A percentile compares a stretch with the other conserved stretches of the same genome.
These are phyloP conservation scores for Melanotaenia maccullochi DNA, from an alignment of 2,797 vertebrate species.

Conservation along the genomic window DNA sequence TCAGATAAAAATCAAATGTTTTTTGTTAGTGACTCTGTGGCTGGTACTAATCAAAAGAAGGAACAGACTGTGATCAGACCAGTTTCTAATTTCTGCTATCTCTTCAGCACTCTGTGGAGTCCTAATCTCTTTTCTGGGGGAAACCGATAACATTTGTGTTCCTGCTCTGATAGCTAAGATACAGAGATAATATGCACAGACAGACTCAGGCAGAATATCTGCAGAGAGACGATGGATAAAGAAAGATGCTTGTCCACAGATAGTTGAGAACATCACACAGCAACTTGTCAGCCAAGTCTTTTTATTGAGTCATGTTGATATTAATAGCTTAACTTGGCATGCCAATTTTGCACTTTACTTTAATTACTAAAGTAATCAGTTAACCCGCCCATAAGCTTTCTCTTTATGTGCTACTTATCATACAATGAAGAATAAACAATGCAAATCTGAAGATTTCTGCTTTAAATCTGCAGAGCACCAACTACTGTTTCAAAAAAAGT, in stretches of 20 bases:
- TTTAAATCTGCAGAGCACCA: too few species aligned
- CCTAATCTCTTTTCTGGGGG: constrained; percentile 19
- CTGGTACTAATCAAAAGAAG: constrained; percentile 23
- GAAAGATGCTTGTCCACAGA: neutral
- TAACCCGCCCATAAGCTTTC: too few species aligned
- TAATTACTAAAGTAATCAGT: too few species aligned
- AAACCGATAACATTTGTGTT: constrained; percentile 41
- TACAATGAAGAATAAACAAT: too few species aligned
- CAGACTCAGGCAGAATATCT: constrained; percentile 21
- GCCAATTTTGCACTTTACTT: too few species aligned
- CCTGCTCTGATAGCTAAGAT: constrained; percentile 9
- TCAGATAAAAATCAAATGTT: neutral
- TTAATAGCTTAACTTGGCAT: too few species aligned
- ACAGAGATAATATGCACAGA: constrained; percentile 3
- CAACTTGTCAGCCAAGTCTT: neutral
- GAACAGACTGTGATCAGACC: constrained; percentile 22
- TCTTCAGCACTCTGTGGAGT: neutral
- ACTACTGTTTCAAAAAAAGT: too few species aligned
- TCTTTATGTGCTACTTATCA: too few species aligned
- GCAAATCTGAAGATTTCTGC: too few species aligned
- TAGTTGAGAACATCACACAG: neutral
- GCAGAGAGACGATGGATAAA: neutral
- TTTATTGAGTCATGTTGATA: neutral
- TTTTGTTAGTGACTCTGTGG: constrained; percentile 2
- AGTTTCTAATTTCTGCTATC: constrained; percentile 15